A percentile compares a stretch with the other conserved stretches of the same genome.
phyloP scores from a whole-genome alignment of 1,140 invertebrate species.

The Euborellia annulipes region DNA sequence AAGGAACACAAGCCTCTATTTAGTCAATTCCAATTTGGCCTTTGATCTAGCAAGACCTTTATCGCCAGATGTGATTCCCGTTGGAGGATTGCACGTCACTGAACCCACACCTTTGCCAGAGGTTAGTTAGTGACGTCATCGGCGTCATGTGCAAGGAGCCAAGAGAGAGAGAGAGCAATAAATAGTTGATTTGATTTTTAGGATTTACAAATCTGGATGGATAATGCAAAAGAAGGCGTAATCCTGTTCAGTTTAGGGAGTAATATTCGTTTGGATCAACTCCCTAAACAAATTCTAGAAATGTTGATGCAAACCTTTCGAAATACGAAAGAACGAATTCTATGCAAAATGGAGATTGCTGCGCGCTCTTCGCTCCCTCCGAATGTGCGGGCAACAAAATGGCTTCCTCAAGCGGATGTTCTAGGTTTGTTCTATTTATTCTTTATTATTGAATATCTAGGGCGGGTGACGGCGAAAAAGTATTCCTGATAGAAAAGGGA shows the following conservation, averaged over 20 bases:
- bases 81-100: constrained; percentile 35
- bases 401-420: constrained; percentile 16
- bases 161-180: no score
- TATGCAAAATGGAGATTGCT: constrained; percentile 14
- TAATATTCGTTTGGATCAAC: not conserved
- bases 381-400: not conserved
- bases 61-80: constrained; percentile 33
- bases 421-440: no score
- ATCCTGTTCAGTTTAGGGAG: constrained; percentile 12
- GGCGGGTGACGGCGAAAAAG: no score
- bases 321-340: constrained; percentile 11
- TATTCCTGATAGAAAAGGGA: no score
- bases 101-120: constrained; percentile 17
- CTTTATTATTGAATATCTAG: no score
- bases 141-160: no score
- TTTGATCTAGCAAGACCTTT: constrained; percentile 27
- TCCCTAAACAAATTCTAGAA: constrained; percentile 6
- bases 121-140: no score
- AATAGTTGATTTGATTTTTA: no score
- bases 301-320: constrained; percentile 7
- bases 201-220: not conserved
- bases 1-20: constrained; percentile 18
- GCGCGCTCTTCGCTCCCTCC: no score
- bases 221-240: constrained; percentile 5
- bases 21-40: constrained; percentile 29